Evolutionary conservation across 2,888 invertebrate species (phyloP).

Genomic region (Abrostola tripartita): DNA sequence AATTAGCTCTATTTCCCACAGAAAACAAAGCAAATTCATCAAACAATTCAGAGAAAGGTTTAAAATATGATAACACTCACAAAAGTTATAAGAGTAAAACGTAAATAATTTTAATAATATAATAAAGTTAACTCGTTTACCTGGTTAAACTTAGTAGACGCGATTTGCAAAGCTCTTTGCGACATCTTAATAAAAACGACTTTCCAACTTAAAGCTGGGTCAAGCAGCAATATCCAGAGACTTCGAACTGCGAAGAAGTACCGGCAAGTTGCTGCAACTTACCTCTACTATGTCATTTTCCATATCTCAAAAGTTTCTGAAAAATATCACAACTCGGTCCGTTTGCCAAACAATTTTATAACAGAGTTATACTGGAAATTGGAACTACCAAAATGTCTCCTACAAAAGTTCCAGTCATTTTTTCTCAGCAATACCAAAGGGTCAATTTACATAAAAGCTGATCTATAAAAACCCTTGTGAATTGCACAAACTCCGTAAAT

Average conservation of each 20-base stretch:
- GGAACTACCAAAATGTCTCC: conserved; percentile 1
- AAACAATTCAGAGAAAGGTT: no score
- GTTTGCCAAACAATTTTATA: background rate
- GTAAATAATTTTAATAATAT: no score
- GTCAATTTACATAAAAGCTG: conserved; percentile 42
- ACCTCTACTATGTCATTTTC: conserved; percentile 11
- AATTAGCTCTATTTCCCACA: no score
- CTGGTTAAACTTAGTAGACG: background rate
- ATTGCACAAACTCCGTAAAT: conserved; percentile 47
- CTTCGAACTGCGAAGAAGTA: conserved; percentile 10
- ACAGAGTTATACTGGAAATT: background rate
- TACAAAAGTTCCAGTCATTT: conserved; percentile 11
- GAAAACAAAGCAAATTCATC: no score
- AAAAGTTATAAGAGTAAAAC: no score
- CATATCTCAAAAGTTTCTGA: conserved; percentile 11
- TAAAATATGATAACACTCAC: no score
- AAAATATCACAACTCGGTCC: conserved; percentile 4
- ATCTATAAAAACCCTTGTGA: conserved; percentile 40
- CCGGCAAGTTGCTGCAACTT: conserved; percentile 7
- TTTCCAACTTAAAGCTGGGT: conserved; percentile 6
- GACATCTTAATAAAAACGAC: background rate
- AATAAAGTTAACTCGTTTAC: no score
- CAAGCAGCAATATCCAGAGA: background rate
- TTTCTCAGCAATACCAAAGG: conserved; percentile 31
- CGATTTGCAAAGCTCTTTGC: background rate